Evolutionary conservation across 2,888 invertebrate species (phyloP).

Genomic region (Ornithoptera priamus): DNA sequence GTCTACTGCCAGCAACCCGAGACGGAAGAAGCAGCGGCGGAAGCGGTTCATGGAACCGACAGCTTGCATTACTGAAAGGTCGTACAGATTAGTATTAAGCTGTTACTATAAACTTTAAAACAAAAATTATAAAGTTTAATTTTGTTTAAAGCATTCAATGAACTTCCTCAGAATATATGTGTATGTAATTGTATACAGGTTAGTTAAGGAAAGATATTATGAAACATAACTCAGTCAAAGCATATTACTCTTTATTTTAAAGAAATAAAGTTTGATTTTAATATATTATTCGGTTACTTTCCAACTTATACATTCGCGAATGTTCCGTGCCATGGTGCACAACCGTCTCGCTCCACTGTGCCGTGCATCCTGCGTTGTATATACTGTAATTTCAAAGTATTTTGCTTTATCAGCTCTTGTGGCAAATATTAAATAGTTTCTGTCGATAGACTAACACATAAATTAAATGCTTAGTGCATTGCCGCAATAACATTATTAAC

Average conservation of each 20-base stretch:
- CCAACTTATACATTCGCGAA: slow-evolving; percentile 43
- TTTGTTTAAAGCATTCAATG: slow-evolving; percentile 29
- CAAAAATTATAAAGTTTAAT: slow-evolving; percentile 34
- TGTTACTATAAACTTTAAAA: slow-evolving; percentile 35
- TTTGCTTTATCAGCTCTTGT: slow-evolving; percentile 40
- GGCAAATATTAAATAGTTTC: slow-evolving; percentile 19
- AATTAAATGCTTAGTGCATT: slow-evolving; percentile 3
- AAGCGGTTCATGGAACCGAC: slow-evolving; percentile 74
- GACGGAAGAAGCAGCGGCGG: slow-evolving; percentile 77
- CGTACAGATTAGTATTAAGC: slow-evolving; percentile 30
- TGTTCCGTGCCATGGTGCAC: slow-evolving; percentile 66
- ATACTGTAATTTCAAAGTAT: slow-evolving; percentile 64
- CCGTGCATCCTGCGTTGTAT: slow-evolving; percentile 72
- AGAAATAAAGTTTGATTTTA: slow-evolving; percentile 35
- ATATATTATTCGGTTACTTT: slow-evolving; percentile 27
- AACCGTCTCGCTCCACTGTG: slow-evolving; percentile 77
- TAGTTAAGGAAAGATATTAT: slow-evolving; percentile 37
- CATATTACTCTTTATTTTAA: slow-evolving; percentile 30
- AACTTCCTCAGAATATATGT: slow-evolving; percentile 40
- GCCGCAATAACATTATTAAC: neutral
- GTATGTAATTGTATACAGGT: slow-evolving; percentile 47
- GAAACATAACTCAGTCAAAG: slow-evolving; percentile 25
- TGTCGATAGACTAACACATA: slow-evolving; percentile 11
- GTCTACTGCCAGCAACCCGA: slow-evolving; percentile 73
- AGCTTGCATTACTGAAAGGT: slow-evolving; percentile 41